Evolutionary conservation across 2,113 vertebrate species (phyloP), one percentile per base, ranked within the genome.

Genomic region (Scopus umbretta): DNA sequence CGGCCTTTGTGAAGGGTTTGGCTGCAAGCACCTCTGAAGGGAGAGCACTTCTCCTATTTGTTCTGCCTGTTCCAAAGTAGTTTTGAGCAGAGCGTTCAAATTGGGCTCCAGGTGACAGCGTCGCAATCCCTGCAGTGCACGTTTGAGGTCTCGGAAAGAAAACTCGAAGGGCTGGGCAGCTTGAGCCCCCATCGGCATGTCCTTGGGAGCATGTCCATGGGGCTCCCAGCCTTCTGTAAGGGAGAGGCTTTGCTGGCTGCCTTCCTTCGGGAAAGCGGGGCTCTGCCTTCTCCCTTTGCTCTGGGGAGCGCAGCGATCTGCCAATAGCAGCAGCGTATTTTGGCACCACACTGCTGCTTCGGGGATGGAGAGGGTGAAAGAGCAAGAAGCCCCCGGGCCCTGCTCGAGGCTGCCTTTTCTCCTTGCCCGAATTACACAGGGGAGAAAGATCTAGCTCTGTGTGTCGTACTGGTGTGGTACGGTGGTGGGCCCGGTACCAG

Each of bases 1-100:
- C 7, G 14, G 92, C 80, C 94, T 93, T 96, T 94, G 84, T 94
- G 80, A 73, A 66, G 88, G 42, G 30, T 70, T 95, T 97, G 96
- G 92, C 94, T 96, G 83, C 49, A 43, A 75, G 45, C 0, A 0
- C 38, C 30, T 72, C 50, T 80, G 74, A 76, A 73, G 49, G n/a
- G 83, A 91, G 80, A 80, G 62, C 62, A 6, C 55, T 94, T 89
- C 0, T 18, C 56, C 53, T 72, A 16, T 52, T 96, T 91, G 34
- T 81, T 92, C 84, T 91, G 80, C 78, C 52, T 21, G 42, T 79
- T 79, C 19, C 36, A 63, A n/a, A 4, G 61, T 22, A 13, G 52
- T 29, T 75, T 50, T 72, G 94, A 86, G 76, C 61, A 50, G 59
- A 78, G 61, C 0, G 0, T 84, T n/a, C 63, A 80, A 80, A 55